Evolutionary conservation across 2,113 vertebrate species (phyloP).

Genomic region (Ammospiza nelsoni): DNA sequence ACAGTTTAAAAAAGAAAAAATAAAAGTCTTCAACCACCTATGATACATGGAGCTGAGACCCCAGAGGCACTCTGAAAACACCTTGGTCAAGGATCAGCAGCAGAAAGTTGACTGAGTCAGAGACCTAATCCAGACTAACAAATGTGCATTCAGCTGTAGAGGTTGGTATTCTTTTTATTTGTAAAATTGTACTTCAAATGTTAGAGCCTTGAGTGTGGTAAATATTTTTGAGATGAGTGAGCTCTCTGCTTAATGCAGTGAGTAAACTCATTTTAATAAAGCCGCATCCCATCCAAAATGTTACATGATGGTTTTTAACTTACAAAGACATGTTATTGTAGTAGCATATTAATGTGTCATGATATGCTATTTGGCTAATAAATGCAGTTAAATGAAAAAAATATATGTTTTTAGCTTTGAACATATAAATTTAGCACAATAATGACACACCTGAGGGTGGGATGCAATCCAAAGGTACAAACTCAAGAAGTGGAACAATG

Average conservation of each 20-base stretch:
- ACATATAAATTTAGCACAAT: background rate
- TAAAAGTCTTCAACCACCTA: background rate
- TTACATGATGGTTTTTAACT: background rate
- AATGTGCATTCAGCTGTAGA: background rate
- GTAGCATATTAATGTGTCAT: background rate
- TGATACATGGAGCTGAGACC: background rate
- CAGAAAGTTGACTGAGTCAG: background rate
- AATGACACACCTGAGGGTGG: background rate
- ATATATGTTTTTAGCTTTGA: background rate
- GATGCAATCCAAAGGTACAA: background rate
- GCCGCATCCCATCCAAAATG: background rate
- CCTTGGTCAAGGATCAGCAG: background rate
- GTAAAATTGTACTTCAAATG: background rate
- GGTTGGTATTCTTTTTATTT: background rate
- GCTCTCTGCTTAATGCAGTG: background rate
- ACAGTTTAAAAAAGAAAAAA: background rate
- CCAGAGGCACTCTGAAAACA: background rate
- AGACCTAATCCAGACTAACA: background rate
- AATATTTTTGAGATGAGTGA: background rate
- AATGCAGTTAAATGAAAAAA: background rate
- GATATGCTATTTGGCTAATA: background rate
- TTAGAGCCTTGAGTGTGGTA: background rate
- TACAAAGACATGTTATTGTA: background rate
- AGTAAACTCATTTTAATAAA: background rate
- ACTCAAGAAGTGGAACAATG: background rate